These are phyloP conservation scores for Papilio aristodemus DNA, from an alignment of 1,140 invertebrate genomes.

Conservation along the genomic window DNA sequence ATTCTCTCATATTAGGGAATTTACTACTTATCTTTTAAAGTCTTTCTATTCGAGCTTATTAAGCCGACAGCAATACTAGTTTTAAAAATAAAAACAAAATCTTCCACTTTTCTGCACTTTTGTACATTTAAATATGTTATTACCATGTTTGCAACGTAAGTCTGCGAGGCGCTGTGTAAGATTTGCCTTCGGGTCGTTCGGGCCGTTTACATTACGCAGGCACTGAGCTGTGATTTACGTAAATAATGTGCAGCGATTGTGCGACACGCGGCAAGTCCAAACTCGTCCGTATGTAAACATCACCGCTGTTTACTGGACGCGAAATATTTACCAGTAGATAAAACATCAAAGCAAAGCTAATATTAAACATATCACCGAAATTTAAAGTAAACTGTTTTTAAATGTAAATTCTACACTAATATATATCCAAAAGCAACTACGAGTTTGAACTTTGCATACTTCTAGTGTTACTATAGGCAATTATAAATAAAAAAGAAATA, in stretches of 20 bases:
- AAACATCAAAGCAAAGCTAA: slow-evolving; percentile 14
- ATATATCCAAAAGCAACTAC: no score
- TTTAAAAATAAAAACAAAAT: no score
- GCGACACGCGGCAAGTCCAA: slow-evolving; percentile 13
- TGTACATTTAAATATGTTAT: no score
- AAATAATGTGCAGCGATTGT: slow-evolving; percentile 19
- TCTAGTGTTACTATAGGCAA: no score
- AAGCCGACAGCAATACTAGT: no score
- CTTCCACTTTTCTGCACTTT: no score
- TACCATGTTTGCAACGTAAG: not conserved
- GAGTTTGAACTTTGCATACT: no score
- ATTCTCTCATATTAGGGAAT: no score
- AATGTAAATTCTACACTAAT: not conserved
- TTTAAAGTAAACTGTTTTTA: not conserved
- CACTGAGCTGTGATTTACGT: slow-evolving; percentile 26
- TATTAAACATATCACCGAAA: not conserved
- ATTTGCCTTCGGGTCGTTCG: not conserved
- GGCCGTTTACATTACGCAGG: slow-evolving; percentile 19
- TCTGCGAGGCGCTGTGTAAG: not conserved
- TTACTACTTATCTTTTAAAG: no score
- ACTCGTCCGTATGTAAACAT: slow-evolving; percentile 5
- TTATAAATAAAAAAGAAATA: no score
- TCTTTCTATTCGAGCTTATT: no score
- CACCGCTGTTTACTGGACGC: slow-evolving; percentile 9
- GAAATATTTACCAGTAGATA: slow-evolving; percentile 26